Percentiles rank a stretch among this genome's conserved stretches.
phyloP scores from a whole-genome alignment of 1,140 invertebrate genomes.

The Microplitis demolitor region DNA sequence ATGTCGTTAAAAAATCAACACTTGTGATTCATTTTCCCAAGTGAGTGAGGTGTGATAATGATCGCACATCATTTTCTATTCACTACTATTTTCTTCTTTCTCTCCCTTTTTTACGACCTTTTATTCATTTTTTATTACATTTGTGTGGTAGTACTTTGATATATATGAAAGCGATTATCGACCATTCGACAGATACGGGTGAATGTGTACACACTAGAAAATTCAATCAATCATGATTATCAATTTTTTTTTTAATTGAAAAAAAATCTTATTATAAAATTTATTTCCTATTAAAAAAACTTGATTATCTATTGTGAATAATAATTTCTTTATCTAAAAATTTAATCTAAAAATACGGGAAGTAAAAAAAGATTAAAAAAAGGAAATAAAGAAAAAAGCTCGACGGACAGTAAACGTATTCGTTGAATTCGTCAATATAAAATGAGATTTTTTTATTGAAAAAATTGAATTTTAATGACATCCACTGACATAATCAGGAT shows the following conservation, averaged over 20 bases:
- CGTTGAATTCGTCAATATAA: no score
- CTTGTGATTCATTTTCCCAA: constrained; percentile 1
- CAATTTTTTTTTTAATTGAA: not conserved
- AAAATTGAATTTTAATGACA: no score
- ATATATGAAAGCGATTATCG: constrained; percentile 6
- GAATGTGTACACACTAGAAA: not conserved
- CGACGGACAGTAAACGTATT: no score
- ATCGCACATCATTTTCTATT: not conserved
- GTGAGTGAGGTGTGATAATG: not conserved
- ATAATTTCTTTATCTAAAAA: not conserved
- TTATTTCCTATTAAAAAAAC: not conserved
- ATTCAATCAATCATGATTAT: constrained; percentile 1
- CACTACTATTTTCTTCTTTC: not conserved
- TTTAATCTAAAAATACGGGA: not conserved
- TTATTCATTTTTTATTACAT: not conserved
- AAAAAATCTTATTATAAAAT: not conserved
- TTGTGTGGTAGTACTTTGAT: constrained; percentile 5
- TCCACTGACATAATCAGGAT: no score
- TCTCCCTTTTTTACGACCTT: no score
- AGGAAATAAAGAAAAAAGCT: not conserved
- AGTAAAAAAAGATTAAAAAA: not conserved
- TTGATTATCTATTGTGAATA: not conserved
- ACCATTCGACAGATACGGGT: constrained; percentile 2
- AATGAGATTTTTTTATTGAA: no score
- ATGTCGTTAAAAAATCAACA: constrained; percentile 17